These are phyloP conservation scores for Dromaius novaehollandiae DNA, from an alignment of 2,113 vertebrate species.

Conservation along the genomic window DNA sequence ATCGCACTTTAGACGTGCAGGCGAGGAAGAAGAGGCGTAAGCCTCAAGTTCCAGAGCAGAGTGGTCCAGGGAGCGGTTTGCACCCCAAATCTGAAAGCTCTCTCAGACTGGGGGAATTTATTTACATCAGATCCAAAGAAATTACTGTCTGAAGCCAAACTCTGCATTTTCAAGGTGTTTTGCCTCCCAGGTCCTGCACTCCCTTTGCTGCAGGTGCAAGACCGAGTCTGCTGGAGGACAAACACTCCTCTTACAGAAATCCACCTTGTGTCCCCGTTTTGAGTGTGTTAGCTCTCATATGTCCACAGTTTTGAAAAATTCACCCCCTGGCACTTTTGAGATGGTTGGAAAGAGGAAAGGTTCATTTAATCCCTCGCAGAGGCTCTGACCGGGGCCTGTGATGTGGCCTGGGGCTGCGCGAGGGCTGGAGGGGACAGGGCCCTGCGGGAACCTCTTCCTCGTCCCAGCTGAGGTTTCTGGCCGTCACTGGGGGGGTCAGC, in stretches of 20 bases:
- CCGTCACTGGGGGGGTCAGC: no score
- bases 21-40: not conserved
- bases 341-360: not conserved
- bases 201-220: not conserved
- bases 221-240: not conserved
- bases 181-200: not conserved
- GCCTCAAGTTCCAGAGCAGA: accelerated
- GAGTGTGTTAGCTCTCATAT: no score
- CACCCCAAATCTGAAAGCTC: not conserved
- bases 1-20: not conserved
- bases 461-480: no score
- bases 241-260: not conserved
- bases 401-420: no score
- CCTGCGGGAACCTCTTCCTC: no score
- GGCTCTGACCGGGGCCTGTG: not conserved
- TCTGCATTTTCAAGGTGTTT: not conserved
- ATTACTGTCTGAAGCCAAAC: not conserved
- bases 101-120: not conserved
- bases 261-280: not conserved
- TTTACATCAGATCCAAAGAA: not conserved
- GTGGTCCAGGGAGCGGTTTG: not conserved
- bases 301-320: not conserved
- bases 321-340: not conserved
- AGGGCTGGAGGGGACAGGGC: no score
- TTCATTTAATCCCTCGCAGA: not conserved